Evolutionary conservation across 2,797 vertebrate species (phyloP), one percentile per base, ranked within the genome.

Genomic region (Pitangus sulphuratus): DNA sequence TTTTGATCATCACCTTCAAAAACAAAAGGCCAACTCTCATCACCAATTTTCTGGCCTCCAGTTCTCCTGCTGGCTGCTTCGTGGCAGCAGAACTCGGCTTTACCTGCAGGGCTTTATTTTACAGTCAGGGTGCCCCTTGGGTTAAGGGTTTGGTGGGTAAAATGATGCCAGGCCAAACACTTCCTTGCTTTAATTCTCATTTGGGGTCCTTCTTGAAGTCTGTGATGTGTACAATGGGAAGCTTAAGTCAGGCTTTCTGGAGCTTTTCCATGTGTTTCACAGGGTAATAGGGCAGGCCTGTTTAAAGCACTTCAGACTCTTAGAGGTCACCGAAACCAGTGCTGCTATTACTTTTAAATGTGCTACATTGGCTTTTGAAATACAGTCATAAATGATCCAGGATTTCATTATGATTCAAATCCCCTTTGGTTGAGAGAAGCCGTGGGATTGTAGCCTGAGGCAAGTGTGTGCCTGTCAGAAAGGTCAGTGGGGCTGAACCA

Each of bases 261-360:
- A 92, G 66, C 86, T 77, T 84, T 60, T 90, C 90, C 87, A 2
- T 79, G 16, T 66, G 71, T 79, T 94, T 93, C 84, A 42, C 30
- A 40, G 77, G 68, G 37, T 74, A 92, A 68, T 42, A 82, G 74
- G 62, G 68, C 92, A 60, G 76, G 77, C 77, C 86, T 95, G 68
- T 40, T 87, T 87, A 47, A 92, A 90, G 37, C 62, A 76, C 84
- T 93, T 82, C 74, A 92, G 86, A 74, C 75, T 42, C 90, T 79
- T 84, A 48, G 65, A 93, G 66, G 88, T 93, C 84, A 76, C 48
- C 5, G 54, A 87, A 92, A 93, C 35, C 75, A 94, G 56, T 80
- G 24, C 74, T 64, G 84, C 77, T 90, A 25, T 93, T 87, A 76
- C 88, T 93, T 90, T 62, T 92, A 93, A 95, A 87, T 87, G 45